Evolutionary conservation across 1,140 invertebrate species (phyloP), one percentile per base, ranked within the genome.

Genomic region (Sycobia sp.): DNA sequence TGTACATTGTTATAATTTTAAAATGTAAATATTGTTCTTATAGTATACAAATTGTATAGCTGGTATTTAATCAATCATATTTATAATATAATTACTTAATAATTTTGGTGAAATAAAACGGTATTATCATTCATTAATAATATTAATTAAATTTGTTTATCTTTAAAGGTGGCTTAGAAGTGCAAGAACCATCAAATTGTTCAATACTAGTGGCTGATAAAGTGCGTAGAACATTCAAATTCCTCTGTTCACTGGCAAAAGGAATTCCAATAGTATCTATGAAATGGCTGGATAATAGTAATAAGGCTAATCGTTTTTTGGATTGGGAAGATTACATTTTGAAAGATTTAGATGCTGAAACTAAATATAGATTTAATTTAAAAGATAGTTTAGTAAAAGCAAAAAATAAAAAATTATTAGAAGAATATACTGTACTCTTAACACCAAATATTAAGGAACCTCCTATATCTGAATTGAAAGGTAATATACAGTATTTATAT

Each of bases 201-300:
- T 71, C 75, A 13, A 65, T 84, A 22, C 59, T 85, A 4, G 78
- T 85, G 4, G 83, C 83, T 13, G 83, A 85, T 29, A 83, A 83
- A 73, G 70, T 85, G 23, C 74, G 77, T 46, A 75, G 83, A 60
- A 84, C 84, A 10, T 71, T 77, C 2, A 85, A 85, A 71, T 84
- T 85, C 60, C 67, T 85, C 9, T 84, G 82, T 18, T 75, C 76
- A 4, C 47, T 85, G 10, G 76, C 76, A 0, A 65, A 57, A 34
- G 78, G 82, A 22, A 69, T 76, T 20, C 81, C 81, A 1, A 83
- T 85, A 62, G 76, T 84, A 1, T 75, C 80, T 3, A 18, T 75
- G 0, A 67, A 77, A 18, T 85, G 84, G 84, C 60, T 85, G 4
- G 34, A 59, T 18, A 69, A 78, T 0, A 83, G 79, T 46, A 63